Evolutionary conservation across 2,888 invertebrate species (phyloP).

Genomic region (Alloplasta piceator): DNA sequence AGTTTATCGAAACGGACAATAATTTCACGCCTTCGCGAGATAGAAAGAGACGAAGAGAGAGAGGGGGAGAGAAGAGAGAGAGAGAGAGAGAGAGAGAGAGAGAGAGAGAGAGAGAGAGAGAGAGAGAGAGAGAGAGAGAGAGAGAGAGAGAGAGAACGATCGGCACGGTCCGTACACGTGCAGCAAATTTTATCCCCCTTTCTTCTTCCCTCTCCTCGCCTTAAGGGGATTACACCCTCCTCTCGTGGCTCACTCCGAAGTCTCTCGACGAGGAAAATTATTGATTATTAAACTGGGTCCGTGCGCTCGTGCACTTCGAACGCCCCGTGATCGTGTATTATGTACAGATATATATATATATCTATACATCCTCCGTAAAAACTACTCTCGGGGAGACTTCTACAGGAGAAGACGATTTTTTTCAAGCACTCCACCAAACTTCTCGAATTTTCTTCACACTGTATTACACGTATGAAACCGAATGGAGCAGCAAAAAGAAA

Average conservation of each 20-base stretch:
- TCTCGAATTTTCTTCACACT: too few species aligned
- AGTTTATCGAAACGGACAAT: constrained; percentile 67
- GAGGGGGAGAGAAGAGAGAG: too few species aligned
- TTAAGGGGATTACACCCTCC: neutral
- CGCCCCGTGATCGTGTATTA: constrained; percentile 32
- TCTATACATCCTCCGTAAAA: too few species aligned
- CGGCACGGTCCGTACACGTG: constrained; percentile 78
- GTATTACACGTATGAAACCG: too few species aligned
- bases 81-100: neutral
- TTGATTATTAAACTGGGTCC: constrained; percentile 79
- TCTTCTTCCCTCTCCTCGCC: constrained; percentile 24
- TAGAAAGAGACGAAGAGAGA: constrained; percentile 66
- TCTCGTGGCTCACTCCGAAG: constrained; percentile 35
- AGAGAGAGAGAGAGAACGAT: too few species aligned
- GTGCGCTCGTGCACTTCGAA: constrained; percentile 54
- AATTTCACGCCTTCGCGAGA: constrained; percentile 60
- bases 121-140: constrained; percentile 66
- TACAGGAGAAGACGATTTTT: too few species aligned
- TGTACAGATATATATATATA: constrained; percentile 1
- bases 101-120: constrained; percentile 67
- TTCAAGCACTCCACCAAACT: too few species aligned
- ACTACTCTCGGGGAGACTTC: too few species aligned
- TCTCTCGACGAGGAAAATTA: constrained; percentile 73
- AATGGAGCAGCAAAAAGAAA: too few species aligned
- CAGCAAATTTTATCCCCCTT: constrained; percentile 62